phyloP scores from a whole-genome alignment of 2,797 vertebrate genomes.

The Amphiprion clarkii region DNA sequence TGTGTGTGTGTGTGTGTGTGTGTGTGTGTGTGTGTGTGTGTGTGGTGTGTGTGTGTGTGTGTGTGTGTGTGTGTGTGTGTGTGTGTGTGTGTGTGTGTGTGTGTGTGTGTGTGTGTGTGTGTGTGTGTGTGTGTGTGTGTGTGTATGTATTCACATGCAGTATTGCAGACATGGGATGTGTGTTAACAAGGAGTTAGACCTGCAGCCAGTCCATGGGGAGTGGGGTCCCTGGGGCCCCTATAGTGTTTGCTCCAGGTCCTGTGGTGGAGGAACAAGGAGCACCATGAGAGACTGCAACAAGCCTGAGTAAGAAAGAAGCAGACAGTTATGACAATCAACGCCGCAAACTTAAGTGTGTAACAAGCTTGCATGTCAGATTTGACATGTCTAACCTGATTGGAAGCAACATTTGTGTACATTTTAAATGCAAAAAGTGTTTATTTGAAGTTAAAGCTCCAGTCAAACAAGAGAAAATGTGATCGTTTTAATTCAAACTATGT shows the following conservation, averaged over 20 bases:
- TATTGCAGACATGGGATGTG: constrained; percentile 95
- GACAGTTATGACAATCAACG: constrained; percentile 9
- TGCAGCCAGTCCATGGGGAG: constrained; percentile 91
- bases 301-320: constrained; percentile 91
- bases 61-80: constrained; percentile 42
- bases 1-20: not conserved
- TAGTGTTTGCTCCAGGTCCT: constrained; percentile 93
- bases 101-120: too few relatives aligned
- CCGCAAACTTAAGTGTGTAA: constrained; percentile 24
- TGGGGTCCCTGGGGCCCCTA: constrained; percentile 97
- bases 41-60: not conserved
- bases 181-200: constrained; percentile 92
- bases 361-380: constrained; percentile 8
- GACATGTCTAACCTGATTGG: constrained; percentile 6
- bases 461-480: constrained; percentile 18
- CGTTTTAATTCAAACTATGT: not conserved
- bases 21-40: too few relatives aligned
- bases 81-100: not conserved
- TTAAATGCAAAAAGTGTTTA: constrained; percentile 4
- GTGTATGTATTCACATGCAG: constrained; percentile 77
- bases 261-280: constrained; percentile 96
- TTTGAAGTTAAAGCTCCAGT: constrained; percentile 20
- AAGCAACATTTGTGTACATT: not conserved
- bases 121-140: constrained; percentile 22
- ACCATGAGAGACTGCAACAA: constrained; percentile 91